Evolutionary conservation across 2,888 invertebrate genomes (phyloP).

Genomic region (Zeuzera pyrina): DNA sequence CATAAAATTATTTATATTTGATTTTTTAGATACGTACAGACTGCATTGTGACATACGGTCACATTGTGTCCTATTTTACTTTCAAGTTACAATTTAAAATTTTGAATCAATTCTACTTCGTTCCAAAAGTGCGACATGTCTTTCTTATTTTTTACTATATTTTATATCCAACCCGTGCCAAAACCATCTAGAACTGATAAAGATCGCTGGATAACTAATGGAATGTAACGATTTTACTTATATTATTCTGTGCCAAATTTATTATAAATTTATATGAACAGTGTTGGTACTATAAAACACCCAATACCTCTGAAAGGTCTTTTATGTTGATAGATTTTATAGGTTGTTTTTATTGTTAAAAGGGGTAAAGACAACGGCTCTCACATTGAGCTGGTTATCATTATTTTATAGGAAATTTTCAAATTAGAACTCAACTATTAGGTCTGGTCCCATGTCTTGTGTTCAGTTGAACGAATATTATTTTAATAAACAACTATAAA

Average conservation of each 20-base stretch:
- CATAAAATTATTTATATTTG: too few relatives aligned
- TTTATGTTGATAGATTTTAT: conserved; percentile 71
- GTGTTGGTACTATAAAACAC: conserved; percentile 25
- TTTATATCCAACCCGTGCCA: conserved; percentile 34
- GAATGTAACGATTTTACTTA: conserved; percentile 28
- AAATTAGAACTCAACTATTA: conserved; percentile 68
- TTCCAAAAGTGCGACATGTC: conserved; percentile 2
- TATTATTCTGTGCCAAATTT: conserved; percentile 61
- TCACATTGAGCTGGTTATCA: conserved; percentile 33
- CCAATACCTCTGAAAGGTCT: conserved; percentile 42
- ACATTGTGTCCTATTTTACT: too few relatives aligned
- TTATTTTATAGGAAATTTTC: conserved; percentile 54
- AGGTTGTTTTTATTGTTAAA: conserved; percentile 72
- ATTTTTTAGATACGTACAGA: too few relatives aligned
- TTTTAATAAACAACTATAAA: conserved; percentile 72
- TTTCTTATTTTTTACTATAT: not conserved
- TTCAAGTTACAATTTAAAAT: not conserved
- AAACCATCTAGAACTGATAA: conserved; percentile 52
- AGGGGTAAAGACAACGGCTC: conserved; percentile 52
- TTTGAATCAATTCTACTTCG: conserved; percentile 14
- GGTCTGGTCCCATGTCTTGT: conserved; percentile 67
- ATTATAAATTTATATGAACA: conserved; percentile 24
- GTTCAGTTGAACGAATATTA: conserved; percentile 73
- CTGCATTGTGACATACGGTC: too few relatives aligned
- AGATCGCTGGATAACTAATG: conserved; percentile 8